Evolutionary conservation across 2,888 invertebrate genomes (phyloP).

Genomic region (Ellobium chinense): DNA sequence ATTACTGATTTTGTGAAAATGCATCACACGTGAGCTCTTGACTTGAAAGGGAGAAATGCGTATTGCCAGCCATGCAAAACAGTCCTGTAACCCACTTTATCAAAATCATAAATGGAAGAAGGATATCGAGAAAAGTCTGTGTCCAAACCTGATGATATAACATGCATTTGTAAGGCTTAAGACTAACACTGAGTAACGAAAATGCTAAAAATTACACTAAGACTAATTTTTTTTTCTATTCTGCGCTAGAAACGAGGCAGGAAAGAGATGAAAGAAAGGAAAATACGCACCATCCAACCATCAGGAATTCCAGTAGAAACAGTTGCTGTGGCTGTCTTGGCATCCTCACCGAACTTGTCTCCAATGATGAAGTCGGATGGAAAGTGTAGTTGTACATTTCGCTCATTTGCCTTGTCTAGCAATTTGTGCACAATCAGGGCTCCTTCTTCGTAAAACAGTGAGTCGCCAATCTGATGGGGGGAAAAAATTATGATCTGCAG

Average conservation of each 20-base stretch:
- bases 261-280: not conserved
- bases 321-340: constrained; percentile 87
- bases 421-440: constrained; percentile 94
- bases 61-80: too few relatives aligned
- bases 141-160: too few relatives aligned
- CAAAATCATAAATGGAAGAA: too few relatives aligned
- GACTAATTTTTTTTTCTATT: too few relatives aligned
- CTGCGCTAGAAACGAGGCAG: not conserved
- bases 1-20: too few relatives aligned
- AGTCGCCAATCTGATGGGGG: constrained; percentile 89
- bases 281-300: constrained; percentile 86
- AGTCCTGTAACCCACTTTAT: too few relatives aligned
- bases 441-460: constrained; percentile 96
- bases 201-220: too few relatives aligned
- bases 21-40: too few relatives aligned
- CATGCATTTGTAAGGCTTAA: too few relatives aligned
- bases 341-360: constrained; percentile 97
- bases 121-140: too few relatives aligned
- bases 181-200: too few relatives aligned
- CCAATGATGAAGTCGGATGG: constrained; percentile 97
- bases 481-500: not conserved
- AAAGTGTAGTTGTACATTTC: constrained; percentile 95
- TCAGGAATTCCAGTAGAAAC: constrained; percentile 92
- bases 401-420: constrained; percentile 93
- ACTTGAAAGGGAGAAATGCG: too few relatives aligned